phyloP scores from a whole-genome alignment of 2,888 invertebrate genomes.

The Cataglyphis rosenhaueri region DNA sequence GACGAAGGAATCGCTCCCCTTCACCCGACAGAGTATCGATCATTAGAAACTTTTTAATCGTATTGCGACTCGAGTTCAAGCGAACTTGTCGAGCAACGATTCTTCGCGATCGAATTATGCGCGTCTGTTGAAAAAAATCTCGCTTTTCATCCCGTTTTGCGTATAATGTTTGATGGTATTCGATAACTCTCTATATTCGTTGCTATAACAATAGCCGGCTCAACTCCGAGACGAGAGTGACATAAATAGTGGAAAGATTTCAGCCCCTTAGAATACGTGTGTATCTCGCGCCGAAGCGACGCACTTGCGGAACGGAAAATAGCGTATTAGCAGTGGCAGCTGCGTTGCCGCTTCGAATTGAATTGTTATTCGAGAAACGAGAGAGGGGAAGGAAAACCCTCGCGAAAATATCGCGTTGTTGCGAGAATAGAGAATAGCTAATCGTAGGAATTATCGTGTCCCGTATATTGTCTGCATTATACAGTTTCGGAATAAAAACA shows the following conservation, averaged over 20 bases:
- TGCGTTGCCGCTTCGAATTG: constrained; percentile 80
- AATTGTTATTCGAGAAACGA: constrained; percentile 80
- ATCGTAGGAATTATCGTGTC: constrained; percentile 76
- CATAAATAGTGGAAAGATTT: constrained; percentile 17
- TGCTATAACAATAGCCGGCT: background rate
- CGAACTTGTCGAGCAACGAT: background rate
- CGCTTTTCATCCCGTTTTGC: background rate
- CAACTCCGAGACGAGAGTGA: background rate
- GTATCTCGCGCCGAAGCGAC: background rate
- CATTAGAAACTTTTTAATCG: background rate
- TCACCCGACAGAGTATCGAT: too few species aligned
- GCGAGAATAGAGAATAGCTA: constrained; percentile 75
- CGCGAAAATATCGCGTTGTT: constrained; percentile 63
- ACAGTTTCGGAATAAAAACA: constrained; percentile 35
- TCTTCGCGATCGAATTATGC: background rate
- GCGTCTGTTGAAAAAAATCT: background rate
- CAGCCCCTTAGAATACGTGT: background rate
- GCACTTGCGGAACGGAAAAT: constrained; percentile 37
- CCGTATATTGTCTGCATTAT: constrained; percentile 2
- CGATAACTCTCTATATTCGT: background rate
- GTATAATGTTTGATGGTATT: background rate
- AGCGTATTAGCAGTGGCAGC: constrained; percentile 80
- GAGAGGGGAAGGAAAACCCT: constrained; percentile 49
- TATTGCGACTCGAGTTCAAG: background rate
- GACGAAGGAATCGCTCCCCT: background rate